Evolutionary conservation across 2,113 vertebrate genomes (phyloP), one percentile per base, ranked within the genome.

Genomic region (Tor tambroides): DNA sequence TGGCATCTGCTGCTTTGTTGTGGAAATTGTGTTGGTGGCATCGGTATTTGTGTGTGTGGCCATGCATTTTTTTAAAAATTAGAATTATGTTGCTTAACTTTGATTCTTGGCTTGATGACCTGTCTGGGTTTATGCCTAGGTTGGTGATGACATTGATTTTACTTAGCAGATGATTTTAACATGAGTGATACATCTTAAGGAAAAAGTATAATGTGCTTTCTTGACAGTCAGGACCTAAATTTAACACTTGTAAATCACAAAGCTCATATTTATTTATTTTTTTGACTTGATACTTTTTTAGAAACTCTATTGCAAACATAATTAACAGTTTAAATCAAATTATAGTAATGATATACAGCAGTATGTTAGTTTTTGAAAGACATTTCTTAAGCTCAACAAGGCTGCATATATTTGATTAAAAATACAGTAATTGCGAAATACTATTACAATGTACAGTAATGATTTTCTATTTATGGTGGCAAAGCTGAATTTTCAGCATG

Each of bases 1-100:
- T 63, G 32, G 56, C 80, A 56, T 67, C 75, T 79, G 63, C 35
- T 63, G 5, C 46, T 59, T 43, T n/a, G 26, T 61, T 85, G 63
- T 41, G 72, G 32, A 63, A 80, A 80, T 80, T 49, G n/a, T 61
- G 14, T 83, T 71, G 26, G 23, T 5, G 15, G 23, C 26, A 11
- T 30, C 6, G 0, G 43, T 78, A 12, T 2, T 76, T 85, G n/a
- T 69, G 0, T 82, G 35, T 61, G 46, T 35, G 54, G 30, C 2
- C 1, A 41, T 41, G 12, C 19, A 21, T 35, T 35, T 9, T 69
- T 38, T 35, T 3, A n/a, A n/a, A 0, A 19, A 32, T 69, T 4
- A 3, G 28, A 11, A 10, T 46, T 10, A 1, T n/a, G 35, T 74
- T 23, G 19, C 19, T 38, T 38, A 38, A 72, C 69, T 21, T 72